Base-by-base conservation (phyloP, 2,113 vertebrate genomes). In the Bambusicola thoracicus region DNA sequence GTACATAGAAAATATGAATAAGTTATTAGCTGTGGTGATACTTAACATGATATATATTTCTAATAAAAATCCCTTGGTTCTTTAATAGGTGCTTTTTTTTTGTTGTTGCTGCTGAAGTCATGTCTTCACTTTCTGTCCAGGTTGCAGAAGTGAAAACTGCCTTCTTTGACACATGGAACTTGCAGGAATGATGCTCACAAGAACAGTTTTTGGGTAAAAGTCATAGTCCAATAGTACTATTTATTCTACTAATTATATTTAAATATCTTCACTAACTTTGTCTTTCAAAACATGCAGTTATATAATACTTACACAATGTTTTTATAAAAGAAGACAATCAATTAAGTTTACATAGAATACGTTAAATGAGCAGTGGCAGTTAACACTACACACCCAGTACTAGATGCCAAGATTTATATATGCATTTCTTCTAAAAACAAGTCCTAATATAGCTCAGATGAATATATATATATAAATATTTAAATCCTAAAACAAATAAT, bases 261-360 rank as follows among this genome's bases (percentile, higher is more conserved):
- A 36, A 79, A 68, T 55, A 6, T 63, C 27, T 73, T 92, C 53
- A 14, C 3, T 59, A 41, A 40, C 3, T 18, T 30, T 48, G 4
- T 73, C 11, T 73, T 83, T 77, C 32, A 72, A 43, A 20, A n/a
- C 2, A 1, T 29, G 6, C 4, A 25, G 30, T 69, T 68, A 46
- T n/a, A 7, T 38, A 43, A 17, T 24, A 49, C 10, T 48, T 82
- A 24, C 11, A 9, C 2, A 0, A 0, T 27, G 3, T 44, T 68
- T 40, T 55, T 12, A 4, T 14, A 62, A 58, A 74, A 51, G 19
- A 22, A 30, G 20, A 67, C 34, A 49, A 62, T 38, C 13, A 30
- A 18, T 44, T 62, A 67, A 72, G 6, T 1, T 46, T 73, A 40
- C 2, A 25, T 19, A 34, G n/a, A 48, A 25, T 48, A 59, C 17